Evolutionary conservation across 2,888 invertebrate genomes (phyloP).

Genomic region (Lottia scabra): DNA sequence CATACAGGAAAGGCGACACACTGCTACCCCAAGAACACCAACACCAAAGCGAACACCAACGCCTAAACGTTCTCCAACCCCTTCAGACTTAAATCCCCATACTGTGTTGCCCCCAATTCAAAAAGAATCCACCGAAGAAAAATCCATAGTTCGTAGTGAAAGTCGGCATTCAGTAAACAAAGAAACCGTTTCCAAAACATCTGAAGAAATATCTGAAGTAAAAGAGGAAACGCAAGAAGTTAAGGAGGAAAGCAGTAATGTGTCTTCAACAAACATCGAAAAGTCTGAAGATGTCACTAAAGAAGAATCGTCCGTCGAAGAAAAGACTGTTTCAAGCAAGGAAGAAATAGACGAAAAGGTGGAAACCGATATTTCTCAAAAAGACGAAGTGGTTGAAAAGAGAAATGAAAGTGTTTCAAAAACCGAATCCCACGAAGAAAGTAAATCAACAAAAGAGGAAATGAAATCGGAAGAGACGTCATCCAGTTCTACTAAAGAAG

Average conservation of each 20-base stretch:
- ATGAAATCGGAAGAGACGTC: too few relatives aligned
- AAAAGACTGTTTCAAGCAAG: neutral
- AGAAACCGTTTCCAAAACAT: neutral
- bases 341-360: neutral
- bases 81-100: constrained; percentile 14
- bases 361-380: neutral
- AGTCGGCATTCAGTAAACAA: neutral
- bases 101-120: constrained; percentile 10
- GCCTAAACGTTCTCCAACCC: neutral
- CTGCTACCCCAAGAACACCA: neutral
- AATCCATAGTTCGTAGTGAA: neutral
- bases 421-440: too few relatives aligned
- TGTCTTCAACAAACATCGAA: too few relatives aligned
- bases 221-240: neutral
- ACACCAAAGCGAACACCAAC: neutral
- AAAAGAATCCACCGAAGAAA: neutral
- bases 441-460: too few relatives aligned
- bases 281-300: neutral
- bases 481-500: neutral
- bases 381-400: neutral
- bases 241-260: too few relatives aligned
- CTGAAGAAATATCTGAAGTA: neutral
- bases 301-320: neutral
- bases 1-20: neutral
- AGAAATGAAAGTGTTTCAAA: too few relatives aligned